phyloP scores from a whole-genome alignment of 2,113 vertebrate species.

The Plestiodon gilberti region DNA sequence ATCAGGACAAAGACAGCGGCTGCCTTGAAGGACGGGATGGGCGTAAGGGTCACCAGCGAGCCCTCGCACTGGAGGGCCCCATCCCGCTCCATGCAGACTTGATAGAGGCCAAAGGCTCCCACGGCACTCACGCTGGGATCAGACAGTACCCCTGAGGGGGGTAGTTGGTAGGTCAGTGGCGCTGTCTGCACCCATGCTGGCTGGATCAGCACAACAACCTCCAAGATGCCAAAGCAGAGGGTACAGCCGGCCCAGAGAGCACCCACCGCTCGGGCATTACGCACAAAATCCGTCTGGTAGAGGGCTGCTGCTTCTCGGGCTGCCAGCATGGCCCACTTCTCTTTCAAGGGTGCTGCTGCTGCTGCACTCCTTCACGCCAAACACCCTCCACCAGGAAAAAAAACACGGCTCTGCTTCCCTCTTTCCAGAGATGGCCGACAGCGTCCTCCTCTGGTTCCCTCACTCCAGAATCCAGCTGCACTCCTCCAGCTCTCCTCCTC shows the following conservation, averaged over 20 bases:
- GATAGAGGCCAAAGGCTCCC: slow-evolving; percentile 83
- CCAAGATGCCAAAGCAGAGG: slow-evolving; percentile 82
- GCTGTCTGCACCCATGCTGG: slow-evolving; percentile 80
- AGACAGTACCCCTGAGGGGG: neutral
- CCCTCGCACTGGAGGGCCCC: slow-evolving; percentile 78
- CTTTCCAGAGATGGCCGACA: neutral
- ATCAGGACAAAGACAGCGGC: slow-evolving; percentile 82
- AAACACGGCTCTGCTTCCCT: neutral
- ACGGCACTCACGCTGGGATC: slow-evolving; percentile 31
- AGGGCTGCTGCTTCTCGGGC: slow-evolving; percentile 76
- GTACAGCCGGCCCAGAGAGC: slow-evolving; percentile 84
- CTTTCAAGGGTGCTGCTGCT: too few species aligned
- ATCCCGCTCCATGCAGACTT: slow-evolving; percentile 81
- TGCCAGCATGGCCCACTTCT: slow-evolving; percentile 21
- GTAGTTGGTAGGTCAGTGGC: slow-evolving; percentile 21
- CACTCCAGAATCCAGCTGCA: neutral
- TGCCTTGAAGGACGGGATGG: slow-evolving; percentile 83
- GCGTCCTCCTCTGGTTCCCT: neutral
- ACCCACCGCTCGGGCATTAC: slow-evolving; percentile 80
- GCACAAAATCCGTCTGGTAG: slow-evolving; percentile 85
- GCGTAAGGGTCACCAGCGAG: slow-evolving; percentile 75
- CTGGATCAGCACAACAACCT: slow-evolving; percentile 84
- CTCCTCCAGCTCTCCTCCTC: neutral
- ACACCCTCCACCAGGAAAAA: neutral
- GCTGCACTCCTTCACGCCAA: neutral